Evolutionary conservation across 2,797 vertebrate species (phyloP).

Genomic region (Hapalemur alaotrensis): DNA sequence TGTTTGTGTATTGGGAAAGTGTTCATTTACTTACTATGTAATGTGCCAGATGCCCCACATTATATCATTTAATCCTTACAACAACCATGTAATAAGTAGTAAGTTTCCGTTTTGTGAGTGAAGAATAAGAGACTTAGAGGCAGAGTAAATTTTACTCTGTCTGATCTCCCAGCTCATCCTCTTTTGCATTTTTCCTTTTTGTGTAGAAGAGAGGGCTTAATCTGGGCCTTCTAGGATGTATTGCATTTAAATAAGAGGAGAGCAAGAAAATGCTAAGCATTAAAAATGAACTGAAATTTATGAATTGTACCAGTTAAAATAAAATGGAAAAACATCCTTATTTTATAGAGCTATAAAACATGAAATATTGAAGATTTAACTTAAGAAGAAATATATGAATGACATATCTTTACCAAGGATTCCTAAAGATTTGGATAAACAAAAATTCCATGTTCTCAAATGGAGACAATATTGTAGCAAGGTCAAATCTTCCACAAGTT

Average conservation of each 20-base stretch:
- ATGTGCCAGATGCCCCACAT: neutral
- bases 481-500: slow-evolving; percentile 11
- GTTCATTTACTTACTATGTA: neutral
- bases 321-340: neutral
- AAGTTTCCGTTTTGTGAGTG: slow-evolving; percentile 13
- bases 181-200: neutral
- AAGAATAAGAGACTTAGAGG: neutral
- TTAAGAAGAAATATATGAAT: neutral
- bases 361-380: neutral
- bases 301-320: neutral
- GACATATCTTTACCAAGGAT: neutral
- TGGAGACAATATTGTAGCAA: neutral
- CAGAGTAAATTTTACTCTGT: neutral
- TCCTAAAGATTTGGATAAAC: neutral
- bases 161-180: neutral
- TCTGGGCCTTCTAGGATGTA: neutral
- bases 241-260: neutral
- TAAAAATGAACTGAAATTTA: neutral
- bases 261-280: neutral
- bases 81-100: neutral
- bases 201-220: neutral
- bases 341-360: neutral
- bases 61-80: neutral
- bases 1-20: neutral
- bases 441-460: neutral